Evolutionary conservation across 2,113 vertebrate species (phyloP).

Genomic region (Hymenochirus boettgeri): DNA sequence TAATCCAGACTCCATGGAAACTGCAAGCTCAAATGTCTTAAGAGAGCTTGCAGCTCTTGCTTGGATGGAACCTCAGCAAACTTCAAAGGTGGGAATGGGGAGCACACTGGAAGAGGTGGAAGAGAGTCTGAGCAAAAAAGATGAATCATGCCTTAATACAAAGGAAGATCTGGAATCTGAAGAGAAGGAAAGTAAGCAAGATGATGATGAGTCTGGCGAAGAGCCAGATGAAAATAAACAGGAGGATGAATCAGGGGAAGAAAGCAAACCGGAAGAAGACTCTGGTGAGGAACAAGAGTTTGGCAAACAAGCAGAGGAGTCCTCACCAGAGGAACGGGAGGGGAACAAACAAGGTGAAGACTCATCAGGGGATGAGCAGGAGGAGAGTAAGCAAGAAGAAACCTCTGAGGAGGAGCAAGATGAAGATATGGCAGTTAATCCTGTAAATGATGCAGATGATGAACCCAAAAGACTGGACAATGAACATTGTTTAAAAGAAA

Average conservation of each 20-base stretch:
- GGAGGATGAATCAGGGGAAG: slow-evolving; percentile 10
- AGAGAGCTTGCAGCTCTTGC: slow-evolving; percentile 70
- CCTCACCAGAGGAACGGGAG: slow-evolving; percentile 16
- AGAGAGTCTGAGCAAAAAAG: neutral
- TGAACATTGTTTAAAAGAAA: slow-evolving; percentile 1
- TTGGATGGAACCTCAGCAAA: slow-evolving; percentile 64
- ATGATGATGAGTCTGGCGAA: slow-evolving; percentile 29
- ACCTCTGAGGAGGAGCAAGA: slow-evolving; percentile 19
- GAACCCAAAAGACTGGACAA: neutral
- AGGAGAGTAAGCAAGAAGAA: slow-evolving; percentile 21
- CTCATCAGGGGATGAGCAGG: slow-evolving; percentile 19
- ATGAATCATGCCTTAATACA: neutral
- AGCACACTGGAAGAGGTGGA: neutral
- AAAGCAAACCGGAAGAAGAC: slow-evolving; percentile 12
- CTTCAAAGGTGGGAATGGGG: slow-evolving; percentile 40
- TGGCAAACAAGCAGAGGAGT: slow-evolving; percentile 9
- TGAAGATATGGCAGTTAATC: no score
- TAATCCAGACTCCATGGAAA: slow-evolving; percentile 66
- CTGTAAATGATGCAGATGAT: slow-evolving; percentile 1
- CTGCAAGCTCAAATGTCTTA: slow-evolving; percentile 66
- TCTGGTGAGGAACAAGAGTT: slow-evolving; percentile 12
- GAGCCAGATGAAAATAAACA: slow-evolving; percentile 26
- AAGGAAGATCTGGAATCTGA: slow-evolving; percentile 8
- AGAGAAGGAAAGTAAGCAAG: slow-evolving; percentile 21
- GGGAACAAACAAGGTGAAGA: slow-evolving; percentile 10